phyloP scores from a whole-genome alignment of 1,140 invertebrate species.

The Cydia amplana region DNA sequence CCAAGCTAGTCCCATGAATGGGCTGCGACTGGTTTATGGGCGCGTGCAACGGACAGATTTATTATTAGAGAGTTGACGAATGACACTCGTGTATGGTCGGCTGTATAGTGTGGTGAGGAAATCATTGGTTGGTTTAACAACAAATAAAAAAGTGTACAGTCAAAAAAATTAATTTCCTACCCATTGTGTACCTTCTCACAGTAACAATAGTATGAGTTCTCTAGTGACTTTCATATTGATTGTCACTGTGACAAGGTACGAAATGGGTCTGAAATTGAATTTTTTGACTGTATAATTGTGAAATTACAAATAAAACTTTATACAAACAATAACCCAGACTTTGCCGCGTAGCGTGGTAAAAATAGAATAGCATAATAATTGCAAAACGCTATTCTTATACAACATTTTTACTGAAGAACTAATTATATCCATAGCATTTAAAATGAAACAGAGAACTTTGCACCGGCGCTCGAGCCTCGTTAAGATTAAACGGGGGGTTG shows the following conservation, averaged over 20 bases:
- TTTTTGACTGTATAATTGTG: too few species aligned
- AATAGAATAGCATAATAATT: too few species aligned
- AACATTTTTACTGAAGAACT: not conserved
- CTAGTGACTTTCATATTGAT: too few species aligned
- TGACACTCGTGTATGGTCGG: not conserved
- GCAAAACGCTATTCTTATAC: not conserved
- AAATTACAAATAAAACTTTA: too few species aligned
- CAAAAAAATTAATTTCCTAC: too few species aligned
- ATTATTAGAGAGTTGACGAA: not conserved
- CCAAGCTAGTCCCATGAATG: not conserved
- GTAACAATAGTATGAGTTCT: too few species aligned
- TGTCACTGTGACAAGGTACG: too few species aligned
- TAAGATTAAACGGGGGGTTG: conserved; percentile 60
- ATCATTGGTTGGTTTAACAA: not conserved
- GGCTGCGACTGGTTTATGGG: not conserved
- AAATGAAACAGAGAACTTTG: not conserved
- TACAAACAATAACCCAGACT: too few species aligned
- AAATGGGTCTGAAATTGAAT: too few species aligned
- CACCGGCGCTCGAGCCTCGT: conserved; percentile 36
- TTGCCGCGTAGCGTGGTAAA: too few species aligned
- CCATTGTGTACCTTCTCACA: too few species aligned
- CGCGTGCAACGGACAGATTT: conserved; percentile 25
- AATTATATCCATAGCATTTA: conserved; percentile 11
- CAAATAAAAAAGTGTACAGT: too few species aligned
- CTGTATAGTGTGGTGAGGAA: not conserved